Conservation (phyloP, 1,140 invertebrate species). For the Sinonovacula constricta region DNA sequence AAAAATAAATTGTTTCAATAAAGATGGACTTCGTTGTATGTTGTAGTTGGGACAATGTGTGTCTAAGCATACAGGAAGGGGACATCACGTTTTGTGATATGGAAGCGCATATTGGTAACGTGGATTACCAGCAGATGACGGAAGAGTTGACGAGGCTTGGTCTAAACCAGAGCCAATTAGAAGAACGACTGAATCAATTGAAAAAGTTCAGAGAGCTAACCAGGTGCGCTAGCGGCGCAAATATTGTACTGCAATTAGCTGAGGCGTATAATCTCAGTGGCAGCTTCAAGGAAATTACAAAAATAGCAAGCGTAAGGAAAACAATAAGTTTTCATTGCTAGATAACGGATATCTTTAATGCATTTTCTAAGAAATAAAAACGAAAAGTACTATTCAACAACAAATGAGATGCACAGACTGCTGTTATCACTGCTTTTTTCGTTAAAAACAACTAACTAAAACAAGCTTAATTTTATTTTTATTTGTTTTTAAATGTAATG, state of each 20-base stretch:
- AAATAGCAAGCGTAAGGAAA: constrained; percentile 10
- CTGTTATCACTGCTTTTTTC: no score
- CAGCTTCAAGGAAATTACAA: background rate
- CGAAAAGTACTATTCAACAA: no score
- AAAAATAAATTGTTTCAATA: no score
- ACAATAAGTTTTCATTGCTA: background rate
- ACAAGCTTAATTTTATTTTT: no score
- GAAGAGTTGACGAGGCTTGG: constrained; percentile 4
- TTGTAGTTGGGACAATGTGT: background rate
- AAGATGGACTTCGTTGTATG: no score
- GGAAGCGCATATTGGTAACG: constrained; percentile 6
- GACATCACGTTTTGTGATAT: constrained; percentile 5
- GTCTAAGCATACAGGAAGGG: background rate
- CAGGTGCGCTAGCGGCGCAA: constrained; percentile 19
- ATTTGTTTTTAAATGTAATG: no score
- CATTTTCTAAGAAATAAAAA: no score
- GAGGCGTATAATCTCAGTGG: background rate
- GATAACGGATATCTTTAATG: no score
- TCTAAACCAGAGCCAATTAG: background rate
- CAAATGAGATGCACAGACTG: no score
- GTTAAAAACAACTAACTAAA: no score
- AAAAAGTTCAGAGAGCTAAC: constrained; percentile 16
- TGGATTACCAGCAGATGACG: background rate
- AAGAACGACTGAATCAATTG: constrained; percentile 11
- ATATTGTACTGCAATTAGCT: constrained; percentile 5